Evolutionary conservation across 2,797 vertebrate species (phyloP), one percentile per base, ranked within the genome.

Genomic region (Mycteria americana): DNA sequence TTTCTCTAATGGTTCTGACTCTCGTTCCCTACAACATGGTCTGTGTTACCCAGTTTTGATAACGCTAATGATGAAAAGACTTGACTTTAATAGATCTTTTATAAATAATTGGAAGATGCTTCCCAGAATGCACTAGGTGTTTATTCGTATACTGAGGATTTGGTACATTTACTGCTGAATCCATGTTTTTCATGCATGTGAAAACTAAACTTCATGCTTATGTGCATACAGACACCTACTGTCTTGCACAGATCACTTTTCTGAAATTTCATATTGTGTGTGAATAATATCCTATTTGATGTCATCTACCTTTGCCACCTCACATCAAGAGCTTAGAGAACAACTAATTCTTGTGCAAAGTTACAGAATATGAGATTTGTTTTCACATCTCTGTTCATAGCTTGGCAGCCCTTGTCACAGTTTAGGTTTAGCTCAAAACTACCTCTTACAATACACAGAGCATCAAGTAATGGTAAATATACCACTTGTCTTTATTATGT

Each of bases 171-270:
- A 35, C 8, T 77, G 10, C 5, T 63, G n/a, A 53, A 11, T 59
- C 2, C 0, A 17, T 9, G 2, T 28, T 62, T 79, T 82, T 48
- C 25, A 27, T 7, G 10, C 18, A 31, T 0, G 0, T 18, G 46
- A n/a, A 68, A 90, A 53, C 7, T 27, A 65, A 90, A 35, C n/a
- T 41, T 41, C 11, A 39, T 35, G 9, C 2, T 69, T 27, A 10
- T 18, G 3, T 74, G 46, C 24, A 17, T 80, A 14, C 21, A 63
- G 43, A 21, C 11, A 35, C 4, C 12, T 60, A 22, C 6, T 12
- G 65, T 41, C 31, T 46, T 54, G 8, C 15, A 65, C 10, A 43
- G 27, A 54, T 59, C 12, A 16, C 5, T 6, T 28, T 77, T 30
- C 23, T 23, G 65, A 80, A 73, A 62, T 37, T 37, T 69, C 7